These are phyloP conservation scores for Henicopernis longicauda DNA, from an alignment of 2,113 vertebrate genomes.

Conservation along the genomic window DNA sequence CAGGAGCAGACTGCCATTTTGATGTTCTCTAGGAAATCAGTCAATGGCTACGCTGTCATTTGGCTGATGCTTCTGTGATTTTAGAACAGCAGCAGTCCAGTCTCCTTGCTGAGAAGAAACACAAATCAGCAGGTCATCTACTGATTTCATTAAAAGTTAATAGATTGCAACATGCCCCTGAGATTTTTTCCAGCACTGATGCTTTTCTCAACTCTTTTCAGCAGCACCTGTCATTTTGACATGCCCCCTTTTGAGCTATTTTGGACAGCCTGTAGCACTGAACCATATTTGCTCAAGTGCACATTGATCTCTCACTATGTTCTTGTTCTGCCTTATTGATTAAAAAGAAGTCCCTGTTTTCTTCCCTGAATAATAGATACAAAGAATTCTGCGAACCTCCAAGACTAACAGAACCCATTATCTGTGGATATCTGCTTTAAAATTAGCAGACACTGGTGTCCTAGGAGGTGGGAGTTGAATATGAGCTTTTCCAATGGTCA, in stretches of 20 bases:
- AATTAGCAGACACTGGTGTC: neutral
- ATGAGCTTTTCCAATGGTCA: neutral
- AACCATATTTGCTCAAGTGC: neutral
- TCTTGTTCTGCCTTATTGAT: conserved; percentile 3
- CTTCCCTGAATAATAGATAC: neutral
- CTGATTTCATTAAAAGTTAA: conserved; percentile 67
- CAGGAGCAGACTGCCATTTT: neutral
- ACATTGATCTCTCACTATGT: conserved; percentile 23
- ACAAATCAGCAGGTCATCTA: conserved; percentile 53
- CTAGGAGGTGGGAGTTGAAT: neutral
- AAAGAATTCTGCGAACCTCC: neutral
- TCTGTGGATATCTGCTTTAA: neutral
- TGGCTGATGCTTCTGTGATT: conserved; percentile 14
- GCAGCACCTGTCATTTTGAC: conserved; percentile 18
- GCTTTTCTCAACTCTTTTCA: conserved; percentile 3
- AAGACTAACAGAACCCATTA: neutral
- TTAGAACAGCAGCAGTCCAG: conserved; percentile 29
- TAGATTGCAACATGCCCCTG: conserved; percentile 51
- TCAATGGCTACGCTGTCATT: neutral
- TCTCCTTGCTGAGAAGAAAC: conserved; percentile 53
- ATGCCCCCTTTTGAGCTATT: conserved; percentile 17
- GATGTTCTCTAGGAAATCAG: conserved; percentile 45
- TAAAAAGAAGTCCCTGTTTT: conserved; percentile 20
- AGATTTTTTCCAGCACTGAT: conserved; percentile 37
- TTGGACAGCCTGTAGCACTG: conserved; percentile 11